Evolutionary conservation across 2,113 vertebrate species (phyloP).

Genomic region (Coptodon bakossiorum): DNA sequence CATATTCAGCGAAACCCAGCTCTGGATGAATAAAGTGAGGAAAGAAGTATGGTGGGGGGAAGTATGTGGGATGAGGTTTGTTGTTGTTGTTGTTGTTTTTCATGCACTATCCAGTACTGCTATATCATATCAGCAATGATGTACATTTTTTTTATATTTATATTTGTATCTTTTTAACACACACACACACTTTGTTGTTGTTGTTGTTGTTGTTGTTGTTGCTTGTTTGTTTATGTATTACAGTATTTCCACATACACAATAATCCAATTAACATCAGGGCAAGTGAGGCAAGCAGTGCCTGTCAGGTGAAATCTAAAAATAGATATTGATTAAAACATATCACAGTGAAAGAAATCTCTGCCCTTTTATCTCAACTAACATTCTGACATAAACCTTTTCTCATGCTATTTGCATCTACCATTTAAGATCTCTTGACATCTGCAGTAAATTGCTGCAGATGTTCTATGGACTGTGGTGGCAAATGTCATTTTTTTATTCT

Average conservation of each 20-base stretch:
- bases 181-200: not conserved
- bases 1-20: conserved; percentile 14
- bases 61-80: not conserved
- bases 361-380: not conserved
- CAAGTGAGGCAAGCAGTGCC: not conserved
- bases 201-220: not conserved
- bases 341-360: not conserved
- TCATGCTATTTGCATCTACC: not conserved
- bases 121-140: not conserved
- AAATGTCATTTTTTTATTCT: not conserved
- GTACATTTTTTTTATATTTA: not conserved
- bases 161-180: not conserved
- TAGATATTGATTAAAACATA: not conserved
- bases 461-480: not conserved
- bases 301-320: not conserved
- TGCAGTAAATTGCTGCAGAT: not conserved
- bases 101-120: not conserved
- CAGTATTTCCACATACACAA: not conserved
- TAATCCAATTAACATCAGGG: not conserved
- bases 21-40: not conserved
- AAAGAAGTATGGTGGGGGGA: not conserved
- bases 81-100: not conserved
- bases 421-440: not conserved
- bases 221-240: not conserved
- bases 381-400: not conserved